Percentiles rank a stretch among this genome's conserved stretches.
Evolutionary conservation across 2,113 vertebrate genomes (phyloP).

Genomic region (Ochotona princeps): DNA sequence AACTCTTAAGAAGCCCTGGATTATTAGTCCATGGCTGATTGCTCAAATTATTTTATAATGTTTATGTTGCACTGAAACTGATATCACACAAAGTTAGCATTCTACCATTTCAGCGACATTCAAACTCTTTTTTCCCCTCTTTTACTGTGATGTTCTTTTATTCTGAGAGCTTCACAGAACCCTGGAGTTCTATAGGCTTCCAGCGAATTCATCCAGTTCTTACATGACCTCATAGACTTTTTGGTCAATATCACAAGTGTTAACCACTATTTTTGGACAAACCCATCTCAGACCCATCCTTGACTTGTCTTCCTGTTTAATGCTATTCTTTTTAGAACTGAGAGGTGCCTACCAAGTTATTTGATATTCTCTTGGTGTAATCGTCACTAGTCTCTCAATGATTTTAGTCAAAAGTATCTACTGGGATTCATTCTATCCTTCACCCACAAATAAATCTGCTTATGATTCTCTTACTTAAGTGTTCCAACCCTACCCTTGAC

Average conservation of each 20-base stretch:
- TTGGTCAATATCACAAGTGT: not conserved
- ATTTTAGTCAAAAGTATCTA: not conserved
- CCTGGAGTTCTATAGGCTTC: fast-evolving
- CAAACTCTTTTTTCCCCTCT: not conserved
- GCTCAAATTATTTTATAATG: not conserved
- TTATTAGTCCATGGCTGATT: not conserved
- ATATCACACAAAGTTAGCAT: not conserved
- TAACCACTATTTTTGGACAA: not conserved
- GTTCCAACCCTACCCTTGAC: not conserved
- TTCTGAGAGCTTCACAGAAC: not conserved
- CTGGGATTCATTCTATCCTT: not conserved
- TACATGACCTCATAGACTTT: not conserved
- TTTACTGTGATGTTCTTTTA: not conserved
- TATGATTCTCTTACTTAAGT: not conserved
- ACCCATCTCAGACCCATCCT: not conserved
- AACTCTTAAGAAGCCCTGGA: not conserved
- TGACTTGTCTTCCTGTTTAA: not conserved
- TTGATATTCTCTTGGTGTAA: not conserved
- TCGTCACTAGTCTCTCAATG: not conserved
- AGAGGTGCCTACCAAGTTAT: not conserved
- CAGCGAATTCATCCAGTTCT: not conserved
- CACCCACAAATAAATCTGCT: not conserved
- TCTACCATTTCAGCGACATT: not conserved
- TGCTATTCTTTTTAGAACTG: not conserved
- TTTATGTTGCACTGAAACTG: not conserved